Evolutionary conservation across 2,797 vertebrate species (phyloP), one percentile per base, ranked within the genome.

Genomic region (Silurus aristotelis): DNA sequence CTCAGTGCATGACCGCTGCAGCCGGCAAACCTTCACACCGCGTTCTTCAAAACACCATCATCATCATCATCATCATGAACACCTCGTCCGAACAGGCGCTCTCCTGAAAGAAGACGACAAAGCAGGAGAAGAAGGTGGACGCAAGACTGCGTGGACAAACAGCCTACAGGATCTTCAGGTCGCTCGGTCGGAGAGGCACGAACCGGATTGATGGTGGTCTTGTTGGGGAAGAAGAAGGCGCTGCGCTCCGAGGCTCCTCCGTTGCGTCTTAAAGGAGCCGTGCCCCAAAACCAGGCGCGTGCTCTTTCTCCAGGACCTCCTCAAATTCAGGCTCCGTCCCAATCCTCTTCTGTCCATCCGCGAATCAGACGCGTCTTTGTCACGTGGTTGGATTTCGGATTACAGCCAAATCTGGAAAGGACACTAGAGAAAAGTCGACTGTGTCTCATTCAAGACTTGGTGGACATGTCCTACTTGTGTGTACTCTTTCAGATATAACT

Each of bases 261-360:
- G 85, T 87, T 10, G 87, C 85, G 52, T 83, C 91, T 94, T 94
- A 94, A 94, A 94, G 89, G 88, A 83, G 82, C 83, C 89, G 89
- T 55, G 63, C 78, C 7, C 76, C 48, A 52, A 52, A 14, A 13
- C 27, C 80, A 7, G 3, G 46, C 46, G 63, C 80, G n/a, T 31
- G 46, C 25, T 56, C 5, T 56, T 66, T 31, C 79, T 67, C n/a
- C 38, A 1, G 12, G 22, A 19, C 38, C 48, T 46, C 31, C 63
- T 81, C 63, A 27, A 3, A 55, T 25, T 64, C 78, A 48, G 60
- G 58, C 78, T 25, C 27, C 20, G 56, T 79, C 77, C 60, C 61
- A 55, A 80, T 19, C 10, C 61, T 58, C 15, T 38, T 77, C 56
- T 20, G 5, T 5, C 17, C 27, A 78, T 22, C 75, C 20, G 25